Evolutionary conservation across 1,140 invertebrate genomes (phyloP).

Genomic region (Drosophila melanogaster): Release_6_plus_ISO1_MT NT_033777.3:28848501-28849000

Average conservation of each 20-base stretch:
- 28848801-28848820: conserved; percentile 58
- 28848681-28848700: conserved; percentile 11
- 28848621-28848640: conserved; percentile 81
- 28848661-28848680: conserved; percentile 52
- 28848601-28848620: conserved; percentile 35
- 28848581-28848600: conserved; percentile 29
- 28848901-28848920: conserved; percentile 6
- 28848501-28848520: conserved; percentile 82
- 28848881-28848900: conserved; percentile 28
- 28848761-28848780: conserved; percentile 66
- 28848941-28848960: conserved; percentile 17
- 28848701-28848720: conserved; percentile 19
- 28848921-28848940: conserved; percentile 45
- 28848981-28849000: not conserved
- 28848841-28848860: conserved; percentile 65
- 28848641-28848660: conserved; percentile 82
- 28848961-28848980: not conserved
- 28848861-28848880: conserved; percentile 57
- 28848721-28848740: conserved; percentile 65
- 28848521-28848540: conserved; percentile 83
- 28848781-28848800: conserved; percentile 54
- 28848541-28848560: conserved; percentile 78
- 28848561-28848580: conserved; percentile 68
- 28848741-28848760: conserved; percentile 74
- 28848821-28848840: conserved; percentile 35